phyloP scores from a whole-genome alignment of 2,888 invertebrate species.

The Orchesella flavescens region DNA sequence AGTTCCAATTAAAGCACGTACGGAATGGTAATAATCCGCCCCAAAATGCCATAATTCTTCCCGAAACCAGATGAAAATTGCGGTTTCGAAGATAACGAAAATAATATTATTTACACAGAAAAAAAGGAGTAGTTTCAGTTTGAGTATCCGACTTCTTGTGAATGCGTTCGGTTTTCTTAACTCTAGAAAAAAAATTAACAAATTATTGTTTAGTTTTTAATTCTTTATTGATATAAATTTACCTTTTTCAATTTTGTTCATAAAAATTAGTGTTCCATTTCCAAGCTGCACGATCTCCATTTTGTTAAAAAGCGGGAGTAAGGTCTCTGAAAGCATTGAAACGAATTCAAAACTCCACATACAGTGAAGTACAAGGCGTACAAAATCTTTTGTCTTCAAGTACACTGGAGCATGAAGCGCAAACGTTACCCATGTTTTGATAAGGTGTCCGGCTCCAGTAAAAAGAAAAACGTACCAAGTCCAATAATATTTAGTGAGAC shows the following conservation, averaged over 20 bases:
- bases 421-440: too few species aligned
- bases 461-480: too few species aligned
- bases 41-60: conserved; percentile 1
- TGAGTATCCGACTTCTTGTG: neutral
- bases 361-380: neutral
- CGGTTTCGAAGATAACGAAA: neutral
- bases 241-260: conserved; percentile 3
- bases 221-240: neutral
- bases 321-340: neutral
- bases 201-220: too few species aligned
- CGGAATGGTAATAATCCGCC: neutral
- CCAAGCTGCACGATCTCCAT: neutral
- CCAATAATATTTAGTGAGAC: too few species aligned
- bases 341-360: neutral
- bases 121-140: neutral
- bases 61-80: conserved; percentile 1
- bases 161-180: neutral
- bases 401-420: neutral
- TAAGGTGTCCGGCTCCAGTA: too few species aligned
- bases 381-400: neutral
- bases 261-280: neutral
- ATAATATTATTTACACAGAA: neutral
- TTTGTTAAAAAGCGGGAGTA: neutral
- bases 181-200: too few species aligned
- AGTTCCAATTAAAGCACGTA: neutral